These are phyloP conservation scores for Zapus hudsonius DNA, from an alignment of 2,113 vertebrate genomes.

Conservation along the genomic window DNA sequence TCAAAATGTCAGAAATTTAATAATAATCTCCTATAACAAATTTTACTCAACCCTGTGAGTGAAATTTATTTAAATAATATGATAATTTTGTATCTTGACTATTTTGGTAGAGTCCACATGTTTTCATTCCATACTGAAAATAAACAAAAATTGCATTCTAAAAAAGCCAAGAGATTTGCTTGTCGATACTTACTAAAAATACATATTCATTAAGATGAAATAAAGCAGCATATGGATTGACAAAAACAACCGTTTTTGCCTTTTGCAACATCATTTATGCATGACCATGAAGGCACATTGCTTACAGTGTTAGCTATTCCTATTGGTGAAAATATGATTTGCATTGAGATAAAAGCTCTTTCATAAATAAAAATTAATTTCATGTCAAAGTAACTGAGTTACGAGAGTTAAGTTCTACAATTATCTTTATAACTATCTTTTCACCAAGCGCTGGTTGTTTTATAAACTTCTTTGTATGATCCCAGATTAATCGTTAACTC, in stretches of 20 bases:
- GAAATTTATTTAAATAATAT: neutral
- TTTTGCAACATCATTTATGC: neutral
- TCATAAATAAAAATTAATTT: constrained; percentile 23
- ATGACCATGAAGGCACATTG: neutral
- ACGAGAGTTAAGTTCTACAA: neutral
- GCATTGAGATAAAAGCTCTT: neutral
- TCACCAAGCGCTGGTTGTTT: neutral
- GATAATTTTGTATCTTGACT: neutral
- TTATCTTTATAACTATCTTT: neutral
- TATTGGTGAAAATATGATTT: neutral
- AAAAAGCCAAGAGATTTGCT: neutral
- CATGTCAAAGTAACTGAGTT: neutral
- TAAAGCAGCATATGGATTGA: neutral
- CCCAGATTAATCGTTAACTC: neutral
- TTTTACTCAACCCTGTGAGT: neutral
- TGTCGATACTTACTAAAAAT: neutral
- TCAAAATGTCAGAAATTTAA: neutral
- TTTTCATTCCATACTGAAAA: constrained; percentile 44
- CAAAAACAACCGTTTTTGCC: neutral
- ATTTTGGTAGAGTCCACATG: neutral
- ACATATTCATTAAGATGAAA: neutral
- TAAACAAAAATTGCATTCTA: neutral
- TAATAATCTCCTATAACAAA: constrained; percentile 1
- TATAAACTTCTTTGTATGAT: neutral
- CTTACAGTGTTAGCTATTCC: neutral